Evolutionary conservation across 2,113 vertebrate species (phyloP), one percentile per base, ranked within the genome.

Genomic region (Leiothrix lutea): DNA sequence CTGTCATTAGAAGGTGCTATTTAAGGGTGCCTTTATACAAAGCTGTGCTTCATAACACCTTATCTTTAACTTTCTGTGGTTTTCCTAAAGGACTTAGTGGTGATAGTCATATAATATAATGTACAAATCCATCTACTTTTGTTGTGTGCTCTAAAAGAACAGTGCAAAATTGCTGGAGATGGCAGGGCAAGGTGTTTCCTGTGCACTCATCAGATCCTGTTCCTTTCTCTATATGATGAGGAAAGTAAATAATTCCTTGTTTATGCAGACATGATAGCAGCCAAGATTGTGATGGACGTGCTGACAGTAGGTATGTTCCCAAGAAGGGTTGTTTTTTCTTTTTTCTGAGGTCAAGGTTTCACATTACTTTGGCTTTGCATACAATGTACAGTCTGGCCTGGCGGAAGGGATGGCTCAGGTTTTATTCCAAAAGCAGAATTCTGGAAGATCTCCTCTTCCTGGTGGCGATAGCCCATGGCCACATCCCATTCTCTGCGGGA

Each of bases 111-210:
- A 8, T 28, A 47, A 47, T 8, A 35, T 6, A 54, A 60, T 9
- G 23, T 14, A 70, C 13, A 56, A 64, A 84, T 40, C 35, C 1
- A 44, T 71, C 23, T 66, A 17, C 45, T 83, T 54, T 51, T 77
- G 4, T 77, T 62, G 11, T 4, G 9, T 29, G 18, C 19, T 65
- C 12, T 60, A 5, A 48, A 16, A 45, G 40, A 74, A 38, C 25
- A 20, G 9, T 16, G n/a, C 17, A 23, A 20, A 94, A 83, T 36
- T 29, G 29, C 78, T 94, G 33, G 88, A 97, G 94, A 57, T 74
- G 64, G 50, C 57, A 90, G 78, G 90, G 93, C 92, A 94, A 92
- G 91, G 93, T 80, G 53, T 95, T 98, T 98, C 97, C 98, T 98
- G 97, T 44, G 28, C 3, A 36, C 51, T 96, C 96, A 94, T 88